phyloP scores from a whole-genome alignment of 2,888 invertebrate species.

The Eupithecia exiguata region DNA sequence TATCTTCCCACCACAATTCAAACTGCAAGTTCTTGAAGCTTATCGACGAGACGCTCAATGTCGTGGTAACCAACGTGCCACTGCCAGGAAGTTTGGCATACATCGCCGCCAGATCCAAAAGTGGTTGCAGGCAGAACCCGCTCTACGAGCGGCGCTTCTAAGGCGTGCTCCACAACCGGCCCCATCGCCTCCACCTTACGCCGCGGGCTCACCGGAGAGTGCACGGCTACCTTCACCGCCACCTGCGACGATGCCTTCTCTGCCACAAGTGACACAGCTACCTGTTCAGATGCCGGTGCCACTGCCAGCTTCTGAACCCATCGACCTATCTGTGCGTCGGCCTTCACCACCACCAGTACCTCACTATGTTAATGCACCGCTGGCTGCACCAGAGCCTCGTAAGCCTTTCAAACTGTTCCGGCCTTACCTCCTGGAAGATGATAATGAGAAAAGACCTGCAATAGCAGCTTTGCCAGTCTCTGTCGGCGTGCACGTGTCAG shows the following conservation, averaged over 20 bases:
- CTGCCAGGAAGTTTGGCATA: constrained; percentile 94
- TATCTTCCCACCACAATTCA: constrained; percentile 95
- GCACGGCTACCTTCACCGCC: constrained; percentile 77
- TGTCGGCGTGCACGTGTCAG: constrained; percentile 72
- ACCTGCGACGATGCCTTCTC: constrained; percentile 52
- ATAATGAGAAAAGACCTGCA: constrained; percentile 74
- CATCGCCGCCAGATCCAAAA: constrained; percentile 95
- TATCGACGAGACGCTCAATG: constrained; percentile 94
- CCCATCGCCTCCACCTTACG: constrained; percentile 77
- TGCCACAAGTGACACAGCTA: constrained; percentile 53
- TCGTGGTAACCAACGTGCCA: constrained; percentile 94
- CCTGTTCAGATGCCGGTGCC: constrained; percentile 58
- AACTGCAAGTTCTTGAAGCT: constrained; percentile 94
- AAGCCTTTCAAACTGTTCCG: constrained; percentile 90
- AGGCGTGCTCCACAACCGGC: constrained; percentile 78
- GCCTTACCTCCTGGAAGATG: constrained; percentile 88
- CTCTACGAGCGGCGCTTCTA: constrained; percentile 88
- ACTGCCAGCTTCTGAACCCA: constrained; percentile 64
- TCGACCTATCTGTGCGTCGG: constrained; percentile 70
- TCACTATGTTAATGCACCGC: constrained; percentile 56
- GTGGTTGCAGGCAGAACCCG: constrained; percentile 94
- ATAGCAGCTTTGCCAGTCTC: constrained; percentile 70
- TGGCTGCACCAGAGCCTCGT: constrained; percentile 66
- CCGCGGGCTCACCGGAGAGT: constrained; percentile 75
- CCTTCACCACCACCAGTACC: constrained; percentile 69